Evolutionary conservation across 2,113 vertebrate species (phyloP), one percentile per base, ranked within the genome.

Genomic region (Echinops telfairi): DNA sequence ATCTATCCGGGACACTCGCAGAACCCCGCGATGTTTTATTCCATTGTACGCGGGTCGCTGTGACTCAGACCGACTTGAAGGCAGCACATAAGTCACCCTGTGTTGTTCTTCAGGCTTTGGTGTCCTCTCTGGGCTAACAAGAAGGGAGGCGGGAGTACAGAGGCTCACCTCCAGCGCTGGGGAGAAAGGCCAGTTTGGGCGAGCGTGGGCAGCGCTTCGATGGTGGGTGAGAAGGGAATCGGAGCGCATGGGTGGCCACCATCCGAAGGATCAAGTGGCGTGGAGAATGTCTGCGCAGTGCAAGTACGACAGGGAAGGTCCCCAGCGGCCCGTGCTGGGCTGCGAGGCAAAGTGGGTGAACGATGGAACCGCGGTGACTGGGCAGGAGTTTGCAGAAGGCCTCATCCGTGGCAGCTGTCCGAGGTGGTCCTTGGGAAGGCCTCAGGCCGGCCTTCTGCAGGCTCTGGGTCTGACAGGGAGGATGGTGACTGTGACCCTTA

Each of bases 301-400:
- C 8, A 10, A 53, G 14, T 20, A 57, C 0, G 0, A 17, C 43
- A 70, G 62, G 77, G 71, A 29, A 4, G 81, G 57, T 23, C 66
- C 27, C 47, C 1, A 0, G 62, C 29, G 57, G 3, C 29, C 27
- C 12, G 9, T 25, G 58, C 58, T 20, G 5, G 20, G 2, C 27
- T 83, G 27, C 5, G 15, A 9, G 6, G 19, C 0, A 12, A 86
- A 57, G 53, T 33, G 71, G 38, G 29, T 14, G 2, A 64, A 31
- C 14, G 76, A 31, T 16, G 6, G 3, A 62, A 62, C 16, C 23
- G 60, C 33, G 6, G 2, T 1, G 0, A 15, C 10, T 47, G 33
- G 62, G n/a, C 38, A 23, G n/a, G 10, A 2, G 8, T 75, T 40
- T 10, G 0, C 27, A 31, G 64, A 73, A 19, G 3, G 4, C 43